Percentiles rank a stretch among this genome's conserved stretches.
Evolutionary conservation across 2,113 vertebrate species (phyloP).

Genomic region (Pimephales promelas): DNA sequence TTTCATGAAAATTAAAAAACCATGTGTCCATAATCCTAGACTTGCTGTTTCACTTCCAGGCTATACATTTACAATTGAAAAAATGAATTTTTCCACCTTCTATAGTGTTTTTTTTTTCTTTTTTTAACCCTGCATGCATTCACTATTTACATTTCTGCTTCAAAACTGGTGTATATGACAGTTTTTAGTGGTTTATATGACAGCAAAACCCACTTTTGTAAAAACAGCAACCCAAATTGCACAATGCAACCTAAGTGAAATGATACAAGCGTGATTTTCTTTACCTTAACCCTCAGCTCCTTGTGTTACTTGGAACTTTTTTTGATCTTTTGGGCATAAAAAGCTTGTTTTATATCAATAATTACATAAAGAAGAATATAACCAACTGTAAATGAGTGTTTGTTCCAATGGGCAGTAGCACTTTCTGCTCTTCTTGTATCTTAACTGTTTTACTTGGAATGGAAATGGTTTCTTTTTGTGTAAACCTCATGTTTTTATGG

Average conservation of each 20-base stretch:
- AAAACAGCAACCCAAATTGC: constrained; percentile 1
- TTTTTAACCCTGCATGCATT: not conserved
- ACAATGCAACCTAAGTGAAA: not conserved
- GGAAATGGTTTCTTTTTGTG: constrained; percentile 20
- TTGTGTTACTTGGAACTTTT: not conserved
- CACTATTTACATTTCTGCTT: constrained; percentile 29
- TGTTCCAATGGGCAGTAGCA: constrained; percentile 46
- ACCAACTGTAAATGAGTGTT: constrained; percentile 44
- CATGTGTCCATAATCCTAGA: not conserved
- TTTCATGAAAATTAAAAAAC: not conserved
- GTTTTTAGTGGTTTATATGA: constrained; percentile 40
- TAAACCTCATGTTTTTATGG: constrained; percentile 35
- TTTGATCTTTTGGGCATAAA: constrained; percentile 26
- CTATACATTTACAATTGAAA: not conserved
- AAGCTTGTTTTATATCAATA: constrained; percentile 45
- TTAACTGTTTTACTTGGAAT: constrained; percentile 33
- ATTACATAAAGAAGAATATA: constrained; percentile 40
- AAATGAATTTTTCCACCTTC: not conserved
- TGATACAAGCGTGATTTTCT: not conserved
- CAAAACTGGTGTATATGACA: constrained; percentile 33
- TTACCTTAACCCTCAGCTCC: constrained; percentile 18
- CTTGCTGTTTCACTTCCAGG: not conserved
- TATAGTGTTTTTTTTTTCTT: not conserved
- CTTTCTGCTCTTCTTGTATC: constrained; percentile 35
- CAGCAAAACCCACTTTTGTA: constrained; percentile 15